Percentiles rank a stretch among this genome's conserved stretches.
Evolutionary conservation across 2,113 vertebrate species (phyloP).

Genomic region (Pantherophis guttatus): DNA sequence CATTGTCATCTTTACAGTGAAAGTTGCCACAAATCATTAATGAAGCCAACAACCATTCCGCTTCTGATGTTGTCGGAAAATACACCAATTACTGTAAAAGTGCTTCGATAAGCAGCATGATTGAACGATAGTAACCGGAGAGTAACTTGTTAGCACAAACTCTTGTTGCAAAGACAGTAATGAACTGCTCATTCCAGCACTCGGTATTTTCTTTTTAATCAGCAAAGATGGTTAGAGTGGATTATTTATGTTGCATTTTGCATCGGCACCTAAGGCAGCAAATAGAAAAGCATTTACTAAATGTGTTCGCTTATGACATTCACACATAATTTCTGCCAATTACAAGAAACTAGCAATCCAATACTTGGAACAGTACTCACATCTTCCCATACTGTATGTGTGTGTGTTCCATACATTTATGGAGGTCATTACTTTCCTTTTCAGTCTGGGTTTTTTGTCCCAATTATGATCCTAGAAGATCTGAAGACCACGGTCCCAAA

Average conservation of each 20-base stretch:
- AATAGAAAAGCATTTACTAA: background rate
- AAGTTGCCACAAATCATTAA: slow-evolving; percentile 66
- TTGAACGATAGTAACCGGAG: slow-evolving; percentile 55
- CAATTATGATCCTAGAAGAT: background rate
- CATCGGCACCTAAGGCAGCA: slow-evolving; percentile 1
- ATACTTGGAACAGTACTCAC: background rate
- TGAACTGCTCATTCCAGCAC: slow-evolving; percentile 44
- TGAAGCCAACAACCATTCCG: slow-evolving; percentile 48
- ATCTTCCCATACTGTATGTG: background rate
- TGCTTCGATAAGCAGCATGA: slow-evolving; percentile 54
- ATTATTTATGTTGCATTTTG: slow-evolving; percentile 2
- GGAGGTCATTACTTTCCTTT: background rate
- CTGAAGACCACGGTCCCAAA: background rate
- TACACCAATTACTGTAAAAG: slow-evolving; percentile 57
- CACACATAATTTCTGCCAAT: background rate
- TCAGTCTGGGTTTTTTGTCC: background rate
- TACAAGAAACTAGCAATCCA: background rate
- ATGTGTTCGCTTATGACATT: background rate
- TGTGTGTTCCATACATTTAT: background rate
- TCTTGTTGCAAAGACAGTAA: slow-evolving; percentile 48
- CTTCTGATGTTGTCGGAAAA: slow-evolving; percentile 54
- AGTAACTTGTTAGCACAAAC: slow-evolving; percentile 42
- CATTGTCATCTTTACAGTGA: slow-evolving; percentile 59
- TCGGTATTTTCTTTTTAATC: slow-evolving; percentile 40
- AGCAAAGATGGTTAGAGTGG: slow-evolving; percentile 32